A percentile compares a stretch with the other conserved stretches of the same genome.
These are phyloP conservation scores for Cyanoliseus patagonus DNA, from an alignment of 2,113 vertebrate species.

Conservation along the genomic window DNA sequence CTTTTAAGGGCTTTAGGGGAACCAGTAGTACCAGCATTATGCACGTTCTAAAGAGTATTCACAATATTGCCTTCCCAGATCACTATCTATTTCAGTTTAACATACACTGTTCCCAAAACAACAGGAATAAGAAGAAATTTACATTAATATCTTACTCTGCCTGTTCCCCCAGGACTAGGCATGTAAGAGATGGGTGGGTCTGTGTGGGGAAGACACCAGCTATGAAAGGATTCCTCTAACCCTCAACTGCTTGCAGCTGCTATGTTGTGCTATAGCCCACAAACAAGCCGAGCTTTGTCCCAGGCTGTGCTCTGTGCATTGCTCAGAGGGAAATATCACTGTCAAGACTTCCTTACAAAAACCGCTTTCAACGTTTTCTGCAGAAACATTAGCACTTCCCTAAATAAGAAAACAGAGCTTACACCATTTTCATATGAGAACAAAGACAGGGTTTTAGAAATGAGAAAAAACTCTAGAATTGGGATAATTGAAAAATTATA, in stretches of 20 bases:
- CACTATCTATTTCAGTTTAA: background rate
- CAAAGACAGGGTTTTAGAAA: background rate
- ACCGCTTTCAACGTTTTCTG: background rate
- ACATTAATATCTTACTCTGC: background rate
- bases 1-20: background rate
- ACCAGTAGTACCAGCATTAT: background rate
- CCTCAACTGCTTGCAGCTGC: conserved; percentile 66
- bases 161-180: background rate
- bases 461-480: background rate
- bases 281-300: conserved; percentile 66
- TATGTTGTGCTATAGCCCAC: conserved; percentile 1
- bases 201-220: background rate
- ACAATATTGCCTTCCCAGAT: background rate
- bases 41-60: background rate
- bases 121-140: background rate
- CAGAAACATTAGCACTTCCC: background rate
- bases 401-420: background rate
- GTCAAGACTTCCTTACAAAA: background rate
- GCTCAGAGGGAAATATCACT: background rate
- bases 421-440: background rate
- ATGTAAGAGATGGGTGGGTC: background rate
- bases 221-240: background rate
- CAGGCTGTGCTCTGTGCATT: background rate
- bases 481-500: background rate
- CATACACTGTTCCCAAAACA: background rate